Conservation (phyloP, 2,113 vertebrate genomes). For the Pygoscelis antarcticus region DNA sequence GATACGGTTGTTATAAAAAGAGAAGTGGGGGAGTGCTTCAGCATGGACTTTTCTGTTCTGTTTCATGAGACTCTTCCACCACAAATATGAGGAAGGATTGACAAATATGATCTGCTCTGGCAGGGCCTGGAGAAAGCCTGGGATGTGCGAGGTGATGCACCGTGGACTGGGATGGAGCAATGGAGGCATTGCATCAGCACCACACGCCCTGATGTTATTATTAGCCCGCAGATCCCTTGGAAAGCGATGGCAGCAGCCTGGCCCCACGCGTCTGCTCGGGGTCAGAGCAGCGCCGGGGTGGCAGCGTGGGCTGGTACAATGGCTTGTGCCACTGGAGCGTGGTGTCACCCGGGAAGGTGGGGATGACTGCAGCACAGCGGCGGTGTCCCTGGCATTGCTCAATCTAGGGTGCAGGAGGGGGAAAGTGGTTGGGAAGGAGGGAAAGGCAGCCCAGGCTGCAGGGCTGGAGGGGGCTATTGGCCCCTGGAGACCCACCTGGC, state of each 20-base stretch:
- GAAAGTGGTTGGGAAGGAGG: not conserved
- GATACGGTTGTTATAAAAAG: constrained; percentile 70
- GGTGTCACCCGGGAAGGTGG: not conserved
- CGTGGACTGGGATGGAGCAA: not conserved
- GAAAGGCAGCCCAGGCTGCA: not conserved
- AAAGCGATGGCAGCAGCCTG: not conserved
- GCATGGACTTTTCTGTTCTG: constrained; percentile 61
- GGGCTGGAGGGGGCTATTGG: not conserved
- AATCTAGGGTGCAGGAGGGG: not conserved
- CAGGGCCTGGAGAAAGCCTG: constrained; percentile 16
- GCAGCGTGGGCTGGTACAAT: not conserved
- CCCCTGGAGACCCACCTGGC: not conserved
- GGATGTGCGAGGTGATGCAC: not conserved
- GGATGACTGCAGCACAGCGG: not conserved
- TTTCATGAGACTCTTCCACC: constrained; percentile 46
- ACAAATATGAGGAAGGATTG: constrained; percentile 18
- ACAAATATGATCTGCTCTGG: not conserved
- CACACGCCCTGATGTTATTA: not conserved
- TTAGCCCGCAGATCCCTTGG: not conserved
- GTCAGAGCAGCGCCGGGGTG: not conserved
- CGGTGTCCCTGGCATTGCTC: rapidly evolving
- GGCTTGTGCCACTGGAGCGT: not conserved
- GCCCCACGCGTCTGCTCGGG: not conserved
- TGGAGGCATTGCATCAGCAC: not conserved
- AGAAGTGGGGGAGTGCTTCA: constrained; percentile 68